Evolutionary conservation across 2,113 vertebrate species (phyloP).

Genomic region (Caloenas nicobarica): DNA sequence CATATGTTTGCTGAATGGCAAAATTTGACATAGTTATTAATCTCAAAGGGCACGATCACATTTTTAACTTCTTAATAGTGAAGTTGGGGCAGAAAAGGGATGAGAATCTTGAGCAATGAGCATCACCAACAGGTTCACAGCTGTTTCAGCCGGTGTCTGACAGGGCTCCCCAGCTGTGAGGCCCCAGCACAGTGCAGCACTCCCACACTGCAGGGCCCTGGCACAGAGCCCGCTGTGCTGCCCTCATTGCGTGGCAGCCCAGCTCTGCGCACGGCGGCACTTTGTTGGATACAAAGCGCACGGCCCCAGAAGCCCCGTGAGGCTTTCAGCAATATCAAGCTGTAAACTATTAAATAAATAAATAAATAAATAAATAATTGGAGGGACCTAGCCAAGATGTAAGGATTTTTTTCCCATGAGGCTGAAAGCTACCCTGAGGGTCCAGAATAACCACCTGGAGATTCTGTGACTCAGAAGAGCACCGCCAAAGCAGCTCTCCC

Average conservation of each 20-base stretch:
- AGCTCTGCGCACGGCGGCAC: not conserved
- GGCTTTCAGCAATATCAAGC: not conserved
- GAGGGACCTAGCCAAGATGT: not conserved
- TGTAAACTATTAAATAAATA: not conserved
- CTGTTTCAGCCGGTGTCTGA: not conserved
- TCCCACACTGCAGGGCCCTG: not conserved
- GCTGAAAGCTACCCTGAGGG: not conserved
- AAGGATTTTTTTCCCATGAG: not conserved
- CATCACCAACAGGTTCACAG: not conserved
- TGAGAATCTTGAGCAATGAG: not conserved
- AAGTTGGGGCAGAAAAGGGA: not conserved
- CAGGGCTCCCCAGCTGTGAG: not conserved
- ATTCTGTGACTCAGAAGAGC: not conserved
- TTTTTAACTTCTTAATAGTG: not conserved
- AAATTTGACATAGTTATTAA: not conserved
- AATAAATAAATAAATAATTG: not conserved
- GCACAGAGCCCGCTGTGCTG: accelerated
- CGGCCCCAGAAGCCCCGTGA: not conserved
- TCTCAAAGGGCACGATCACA: not conserved
- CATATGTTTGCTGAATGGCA: not conserved
- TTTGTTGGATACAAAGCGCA: not conserved
- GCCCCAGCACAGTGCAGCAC: accelerated
- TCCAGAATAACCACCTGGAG: not conserved
- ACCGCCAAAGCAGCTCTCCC: not conserved
- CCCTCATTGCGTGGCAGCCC: not conserved